Base-by-base conservation (phyloP, 2,113 vertebrate genomes). In the Atherinomorus stipes region DNA sequence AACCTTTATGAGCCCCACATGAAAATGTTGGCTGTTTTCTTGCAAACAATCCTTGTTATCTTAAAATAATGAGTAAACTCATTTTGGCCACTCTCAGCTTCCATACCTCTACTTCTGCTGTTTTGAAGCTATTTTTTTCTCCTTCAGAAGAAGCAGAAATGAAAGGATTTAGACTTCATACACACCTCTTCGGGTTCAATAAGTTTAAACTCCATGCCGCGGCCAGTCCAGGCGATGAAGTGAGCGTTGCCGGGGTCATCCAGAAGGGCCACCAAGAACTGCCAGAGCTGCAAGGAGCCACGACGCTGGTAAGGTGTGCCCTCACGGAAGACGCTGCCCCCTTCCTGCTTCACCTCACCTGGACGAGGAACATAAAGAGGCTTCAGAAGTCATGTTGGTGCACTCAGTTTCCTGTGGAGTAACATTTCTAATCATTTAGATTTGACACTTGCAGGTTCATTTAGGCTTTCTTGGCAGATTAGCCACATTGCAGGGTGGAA, bases 141-240 rank as follows among this genome's bases (percentile, higher is more conserved):
- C 23, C 28, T 11, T 51, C n/a, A 1, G 6, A 22, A 22, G 5
- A 19, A 52, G 6, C 6, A 40, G 44, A 28, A 22, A 4, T 0
- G 1, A 0, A 22, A 4, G 0, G 1, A 0, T 19, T 51, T 10
- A 0, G 1, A 49, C 31, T 23, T 49, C 12, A 23, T 22, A 11
- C 67, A 5, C 78, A 97, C 98, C 97, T 99, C 98, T 84, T 99
- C 98, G 1, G 98, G 98, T 74, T 99, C 98, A 2, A 99, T 97
- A 76, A 99, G 95, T 85, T 99, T 99, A 93, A 99, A 99, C 85
- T 99, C 98, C 98, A 99, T 98, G 57, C 98, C 98, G 64, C 98
- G 95, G 0, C 98, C 98, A 0, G 98, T 99, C 98, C 98, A 99
- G 64, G 98, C 96, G 61, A 99, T 99, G 93, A 98, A 98, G 90